phyloP scores from a whole-genome alignment of 2,888 invertebrate genomes.

The Cynaeus angustus region DNA sequence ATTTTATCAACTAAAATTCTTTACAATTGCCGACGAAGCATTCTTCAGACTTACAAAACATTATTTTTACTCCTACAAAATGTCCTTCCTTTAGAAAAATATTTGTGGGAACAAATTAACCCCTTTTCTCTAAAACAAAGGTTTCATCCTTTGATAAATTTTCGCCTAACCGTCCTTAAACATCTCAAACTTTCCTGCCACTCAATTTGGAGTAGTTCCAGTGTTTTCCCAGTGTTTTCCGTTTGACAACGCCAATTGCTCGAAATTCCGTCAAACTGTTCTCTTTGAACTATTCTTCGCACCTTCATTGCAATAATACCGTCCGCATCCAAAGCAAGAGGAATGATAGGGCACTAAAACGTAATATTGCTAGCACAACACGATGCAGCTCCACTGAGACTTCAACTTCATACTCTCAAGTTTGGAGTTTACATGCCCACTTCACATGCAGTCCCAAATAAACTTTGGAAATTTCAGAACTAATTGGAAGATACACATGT shows the following conservation, averaged over 20 bases:
- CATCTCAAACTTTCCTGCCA: not conserved
- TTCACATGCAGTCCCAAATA: not conserved
- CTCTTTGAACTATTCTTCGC: conserved; percentile 13
- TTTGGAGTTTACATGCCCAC: not conserved
- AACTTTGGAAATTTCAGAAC: not conserved
- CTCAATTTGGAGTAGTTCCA: not conserved
- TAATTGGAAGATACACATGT: not conserved
- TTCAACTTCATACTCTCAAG: not conserved
- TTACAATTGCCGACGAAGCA: no score
- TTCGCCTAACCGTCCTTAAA: not conserved
- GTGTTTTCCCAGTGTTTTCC: not conserved
- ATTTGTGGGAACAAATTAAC: no score
- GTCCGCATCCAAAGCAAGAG: not conserved
- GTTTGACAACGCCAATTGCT: conserved; percentile 2
- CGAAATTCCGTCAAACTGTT: not conserved
- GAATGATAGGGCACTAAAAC: not conserved
- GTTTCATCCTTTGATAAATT: no score
- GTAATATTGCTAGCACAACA: not conserved
- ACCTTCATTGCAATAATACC: conserved; percentile 2
- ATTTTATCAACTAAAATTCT: no score
- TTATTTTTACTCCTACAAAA: no score
- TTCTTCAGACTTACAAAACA: no score
- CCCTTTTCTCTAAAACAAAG: no score
- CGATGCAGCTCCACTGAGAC: not conserved
- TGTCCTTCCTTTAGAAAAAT: no score